These are phyloP conservation scores for Galeruca laticollis DNA, from an alignment of 2,888 invertebrate species.

Conservation along the genomic window DNA sequence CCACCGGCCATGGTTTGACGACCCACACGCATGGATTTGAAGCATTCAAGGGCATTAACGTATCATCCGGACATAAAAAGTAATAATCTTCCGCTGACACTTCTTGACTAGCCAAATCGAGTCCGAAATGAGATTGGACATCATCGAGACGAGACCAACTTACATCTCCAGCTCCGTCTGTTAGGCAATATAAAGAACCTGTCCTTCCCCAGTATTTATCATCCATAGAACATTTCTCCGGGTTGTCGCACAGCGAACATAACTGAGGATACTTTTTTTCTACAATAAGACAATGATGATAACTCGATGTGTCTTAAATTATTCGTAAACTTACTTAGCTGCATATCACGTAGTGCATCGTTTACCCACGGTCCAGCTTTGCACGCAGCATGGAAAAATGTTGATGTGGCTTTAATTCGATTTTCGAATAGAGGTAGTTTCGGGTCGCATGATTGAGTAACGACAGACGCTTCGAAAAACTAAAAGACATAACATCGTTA, in stretches of 20 bases:
- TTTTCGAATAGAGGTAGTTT: conserved; percentile 80
- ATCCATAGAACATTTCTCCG: conserved; percentile 71
- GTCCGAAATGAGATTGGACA: conserved; percentile 75
- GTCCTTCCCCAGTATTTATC: conserved; percentile 88
- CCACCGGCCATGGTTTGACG: conserved; percentile 81
- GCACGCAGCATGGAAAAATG: conserved; percentile 84
- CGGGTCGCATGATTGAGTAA: conserved; percentile 79
- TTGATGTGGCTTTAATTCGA: conserved; percentile 78
- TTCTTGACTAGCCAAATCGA: conserved; percentile 63
- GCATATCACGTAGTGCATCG: conserved; percentile 72
- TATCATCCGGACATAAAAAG: conserved; percentile 83
- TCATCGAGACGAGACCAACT: conserved; percentile 85
- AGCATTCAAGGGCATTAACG: conserved; percentile 70
- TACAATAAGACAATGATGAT: conserved; percentile 59
- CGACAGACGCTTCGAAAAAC: conserved; percentile 81
- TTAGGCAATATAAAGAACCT: conserved; percentile 85
- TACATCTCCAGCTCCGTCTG: conserved; percentile 83
- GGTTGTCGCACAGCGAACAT: conserved; percentile 78
- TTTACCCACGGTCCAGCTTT: conserved; percentile 88
- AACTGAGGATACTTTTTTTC: conserved; percentile 77
- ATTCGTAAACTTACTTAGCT: conserved; percentile 71
- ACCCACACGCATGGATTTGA: conserved; percentile 82
- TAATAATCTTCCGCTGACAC: conserved; percentile 70
- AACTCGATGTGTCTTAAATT: background rate
- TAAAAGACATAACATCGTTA: conserved; percentile 59